A percentile compares a stretch with the other conserved stretches of the same genome.
Evolutionary conservation across 1,140 invertebrate genomes (phyloP).

Genomic region (Hyles euphorbiae): DNA sequence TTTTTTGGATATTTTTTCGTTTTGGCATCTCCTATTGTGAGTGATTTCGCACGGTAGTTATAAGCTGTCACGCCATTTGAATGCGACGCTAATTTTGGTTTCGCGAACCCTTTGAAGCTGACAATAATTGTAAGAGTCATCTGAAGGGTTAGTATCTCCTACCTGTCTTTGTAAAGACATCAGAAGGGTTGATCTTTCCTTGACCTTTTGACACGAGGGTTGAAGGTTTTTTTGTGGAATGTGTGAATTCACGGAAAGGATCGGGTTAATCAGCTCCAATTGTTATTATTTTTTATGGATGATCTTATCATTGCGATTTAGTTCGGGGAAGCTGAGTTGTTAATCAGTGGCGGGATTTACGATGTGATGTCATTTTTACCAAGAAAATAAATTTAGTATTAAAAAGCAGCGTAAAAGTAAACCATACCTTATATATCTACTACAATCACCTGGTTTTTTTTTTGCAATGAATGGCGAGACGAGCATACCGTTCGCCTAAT

Average conservation of each 20-base stretch:
- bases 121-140: conserved; percentile 45
- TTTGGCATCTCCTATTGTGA: conserved; percentile 32
- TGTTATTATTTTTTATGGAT: conserved; percentile 28
- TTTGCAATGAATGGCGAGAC: too few relatives aligned
- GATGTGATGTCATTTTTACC: too few relatives aligned
- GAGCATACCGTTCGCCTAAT: too few relatives aligned
- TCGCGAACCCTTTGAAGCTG: conserved; percentile 42
- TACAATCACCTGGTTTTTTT: too few relatives aligned
- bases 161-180: conserved; percentile 35
- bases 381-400: too few relatives aligned
- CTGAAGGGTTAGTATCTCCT: conserved; percentile 36
- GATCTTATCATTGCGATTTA: neutral
- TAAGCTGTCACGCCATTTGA: conserved; percentile 56
- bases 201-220: conserved; percentile 49
- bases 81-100: conserved; percentile 65
- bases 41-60: conserved; percentile 71
- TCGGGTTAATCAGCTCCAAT: conserved; percentile 47
- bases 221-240: conserved; percentile 43
- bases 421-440: too few relatives aligned
- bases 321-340: too few relatives aligned
- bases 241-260: conserved; percentile 39
- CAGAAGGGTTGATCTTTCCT: conserved; percentile 51
- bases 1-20: conserved; percentile 26
- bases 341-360: too few relatives aligned
- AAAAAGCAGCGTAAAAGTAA: too few relatives aligned